Percentiles rank a stretch among this genome's conserved stretches.
phyloP scores from a whole-genome alignment of 1,140 invertebrate species.

The Oscheius sp. region DNA sequence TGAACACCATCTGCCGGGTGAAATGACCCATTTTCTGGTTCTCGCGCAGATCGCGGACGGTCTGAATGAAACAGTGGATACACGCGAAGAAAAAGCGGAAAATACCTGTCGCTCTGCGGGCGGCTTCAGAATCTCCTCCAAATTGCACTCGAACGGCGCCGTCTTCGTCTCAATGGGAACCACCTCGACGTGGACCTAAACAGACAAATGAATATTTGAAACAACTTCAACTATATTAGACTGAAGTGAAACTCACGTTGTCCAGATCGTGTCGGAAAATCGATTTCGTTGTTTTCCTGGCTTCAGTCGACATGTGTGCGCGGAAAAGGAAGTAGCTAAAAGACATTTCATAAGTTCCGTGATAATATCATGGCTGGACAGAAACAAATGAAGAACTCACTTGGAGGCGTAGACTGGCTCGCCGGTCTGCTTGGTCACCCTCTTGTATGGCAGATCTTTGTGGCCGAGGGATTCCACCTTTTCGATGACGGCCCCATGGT shows the following conservation, averaged over 20 bases:
- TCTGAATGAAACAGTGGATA: background rate
- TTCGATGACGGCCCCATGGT: constrained; percentile 55
- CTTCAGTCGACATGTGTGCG: constrained; percentile 46
- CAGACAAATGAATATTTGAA: constrained; percentile 13
- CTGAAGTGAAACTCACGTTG: constrained; percentile 38
- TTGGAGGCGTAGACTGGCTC: constrained; percentile 54
- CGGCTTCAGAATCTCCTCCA: constrained; percentile 52
- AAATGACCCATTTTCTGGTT: constrained; percentile 57
- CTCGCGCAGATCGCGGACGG: constrained; percentile 49
- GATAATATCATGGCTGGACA: background rate
- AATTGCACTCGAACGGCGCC: constrained; percentile 41
- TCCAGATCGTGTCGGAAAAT: constrained; percentile 55
- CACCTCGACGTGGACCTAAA: constrained; percentile 47
- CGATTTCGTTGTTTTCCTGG: constrained; percentile 23
- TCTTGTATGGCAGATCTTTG: constrained; percentile 51
- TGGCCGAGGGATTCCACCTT: constrained; percentile 53
- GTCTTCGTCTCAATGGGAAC: constrained; percentile 22
- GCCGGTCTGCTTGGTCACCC: constrained; percentile 45
- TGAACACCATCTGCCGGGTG: constrained; percentile 55
- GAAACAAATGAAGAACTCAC: constrained; percentile 41
- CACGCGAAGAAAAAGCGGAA: background rate
- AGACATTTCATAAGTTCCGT: constrained; percentile 48
- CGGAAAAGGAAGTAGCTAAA: constrained; percentile 56
- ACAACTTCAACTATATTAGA: constrained; percentile 20
- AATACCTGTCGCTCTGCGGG: constrained; percentile 45